Evolutionary conservation across 1,140 invertebrate species (phyloP).

Genomic region (Heliothis virescens): DNA sequence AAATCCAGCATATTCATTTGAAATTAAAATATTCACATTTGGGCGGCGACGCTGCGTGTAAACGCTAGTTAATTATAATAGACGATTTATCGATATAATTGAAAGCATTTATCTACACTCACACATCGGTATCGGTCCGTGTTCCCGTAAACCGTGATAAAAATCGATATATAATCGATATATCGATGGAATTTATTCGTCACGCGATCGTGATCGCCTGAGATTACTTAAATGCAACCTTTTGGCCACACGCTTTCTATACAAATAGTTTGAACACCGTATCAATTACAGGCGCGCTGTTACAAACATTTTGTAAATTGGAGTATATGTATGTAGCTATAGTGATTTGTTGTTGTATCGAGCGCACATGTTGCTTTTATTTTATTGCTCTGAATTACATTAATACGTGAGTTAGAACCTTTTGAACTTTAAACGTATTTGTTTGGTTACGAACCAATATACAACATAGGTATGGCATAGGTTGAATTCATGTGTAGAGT

Average conservation of each 20-base stretch:
- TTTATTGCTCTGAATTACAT: constrained; percentile 24
- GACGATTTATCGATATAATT: constrained; percentile 75
- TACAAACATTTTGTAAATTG: constrained; percentile 36
- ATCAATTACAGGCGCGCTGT: constrained; percentile 39
- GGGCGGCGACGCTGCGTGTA: constrained; percentile 35
- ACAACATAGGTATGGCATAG: too few relatives aligned
- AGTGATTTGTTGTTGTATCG: constrained; percentile 28
- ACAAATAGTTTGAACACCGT: constrained; percentile 52
- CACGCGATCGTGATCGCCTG: constrained; percentile 59
- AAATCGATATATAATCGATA: constrained; percentile 59
- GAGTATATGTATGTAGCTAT: background rate
- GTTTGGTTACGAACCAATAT: background rate
- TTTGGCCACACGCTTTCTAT: constrained; percentile 63
- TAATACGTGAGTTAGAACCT: background rate
- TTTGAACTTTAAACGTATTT: background rate
- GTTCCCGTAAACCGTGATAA: constrained; percentile 64
- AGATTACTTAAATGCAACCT: constrained; percentile 63
- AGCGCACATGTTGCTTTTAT: constrained; percentile 16
- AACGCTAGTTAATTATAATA: constrained; percentile 67
- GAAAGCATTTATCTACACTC: constrained; percentile 67
- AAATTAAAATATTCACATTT: constrained; percentile 49
- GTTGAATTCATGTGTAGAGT: too few relatives aligned
- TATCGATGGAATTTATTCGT: constrained; percentile 57
- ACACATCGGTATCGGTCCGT: constrained; percentile 60
- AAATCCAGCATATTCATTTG: constrained; percentile 44